A percentile compares a stretch with the other conserved stretches of the same genome.
Evolutionary conservation across 37 sponge, comb jelly and placozoan species (phyloP).

Genomic region (Haliclona indistincta): DNA sequence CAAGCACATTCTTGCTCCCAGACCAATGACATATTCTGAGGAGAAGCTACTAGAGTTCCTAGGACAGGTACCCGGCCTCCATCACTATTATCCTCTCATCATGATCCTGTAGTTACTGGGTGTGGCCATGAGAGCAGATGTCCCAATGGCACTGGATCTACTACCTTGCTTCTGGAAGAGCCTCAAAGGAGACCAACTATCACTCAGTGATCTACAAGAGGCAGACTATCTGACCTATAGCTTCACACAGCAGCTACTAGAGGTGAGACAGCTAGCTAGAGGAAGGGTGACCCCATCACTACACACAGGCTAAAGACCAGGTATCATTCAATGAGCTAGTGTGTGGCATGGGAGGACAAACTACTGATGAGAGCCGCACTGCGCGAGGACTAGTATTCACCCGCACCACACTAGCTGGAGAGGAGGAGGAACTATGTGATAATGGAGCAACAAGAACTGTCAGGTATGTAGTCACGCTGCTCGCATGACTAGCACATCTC

Average conservation of each 20-base stretch:
- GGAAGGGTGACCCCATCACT: not conserved
- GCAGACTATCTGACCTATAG: constrained; percentile 88
- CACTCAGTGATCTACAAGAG: constrained; percentile 70
- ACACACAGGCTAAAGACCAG: not conserved
- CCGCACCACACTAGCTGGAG: constrained; percentile 42
- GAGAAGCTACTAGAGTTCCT: constrained; percentile 95
- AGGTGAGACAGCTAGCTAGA: constrained; percentile 28
- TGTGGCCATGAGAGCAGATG: constrained; percentile 88
- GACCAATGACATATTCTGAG: constrained; percentile 78
- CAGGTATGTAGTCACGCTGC: constrained; percentile 66
- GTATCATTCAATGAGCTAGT: not conserved
- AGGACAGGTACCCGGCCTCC: constrained; percentile 67
- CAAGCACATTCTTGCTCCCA: constrained; percentile 82
- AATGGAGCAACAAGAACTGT: constrained; percentile 55
- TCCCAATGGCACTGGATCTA: constrained; percentile 90
- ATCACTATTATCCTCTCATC: not conserved
- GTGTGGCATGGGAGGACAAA: not conserved
- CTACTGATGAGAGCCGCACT: not conserved
- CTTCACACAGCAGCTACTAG: constrained; percentile 59
- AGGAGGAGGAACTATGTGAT: constrained; percentile 50
- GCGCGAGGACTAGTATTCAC: constrained; percentile 23
- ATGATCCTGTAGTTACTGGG: constrained; percentile 65
- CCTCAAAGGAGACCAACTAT: constrained; percentile 54
- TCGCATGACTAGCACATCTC: not conserved
- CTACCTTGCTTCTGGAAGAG: constrained; percentile 94